Evolutionary conservation across 2,888 invertebrate genomes (phyloP).

Genomic region (Nomada lathburiana): DNA sequence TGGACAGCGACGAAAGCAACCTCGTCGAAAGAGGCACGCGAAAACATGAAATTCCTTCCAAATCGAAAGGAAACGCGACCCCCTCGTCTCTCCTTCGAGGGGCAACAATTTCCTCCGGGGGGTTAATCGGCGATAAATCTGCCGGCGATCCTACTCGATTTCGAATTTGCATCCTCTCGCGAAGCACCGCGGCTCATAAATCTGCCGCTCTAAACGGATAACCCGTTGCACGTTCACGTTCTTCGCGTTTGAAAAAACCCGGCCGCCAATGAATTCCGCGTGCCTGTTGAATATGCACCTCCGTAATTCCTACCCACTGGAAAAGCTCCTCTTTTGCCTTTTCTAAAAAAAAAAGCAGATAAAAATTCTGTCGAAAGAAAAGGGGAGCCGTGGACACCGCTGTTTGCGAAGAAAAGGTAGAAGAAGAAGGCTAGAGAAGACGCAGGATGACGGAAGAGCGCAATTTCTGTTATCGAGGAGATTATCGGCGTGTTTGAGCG

Average conservation of each 20-base stretch:
- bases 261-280: conserved; percentile 18
- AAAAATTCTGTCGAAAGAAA: neutral
- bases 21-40: conserved; percentile 5
- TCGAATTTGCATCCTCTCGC: conserved; percentile 2
- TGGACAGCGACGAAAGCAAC: neutral
- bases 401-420: neutral
- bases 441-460: conserved; percentile 20
- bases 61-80: neutral
- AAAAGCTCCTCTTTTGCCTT: conserved; percentile 6
- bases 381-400: neutral
- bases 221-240: conserved; percentile 16
- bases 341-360: too few species aligned
- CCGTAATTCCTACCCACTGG: conserved; percentile 24
- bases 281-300: conserved; percentile 47
- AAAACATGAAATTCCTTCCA: neutral
- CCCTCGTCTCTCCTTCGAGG: neutral
- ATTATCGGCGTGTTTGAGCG: conserved; percentile 1
- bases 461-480: conserved; percentile 41
- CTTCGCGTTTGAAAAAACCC: conserved; percentile 22
- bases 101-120: neutral
- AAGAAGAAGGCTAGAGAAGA: neutral
- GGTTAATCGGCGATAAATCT: neutral
- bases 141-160: neutral
- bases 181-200: neutral
- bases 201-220: neutral